phyloP scores from a whole-genome alignment of 2,113 vertebrate species.

The Campylomormyrus numenius region DNA sequence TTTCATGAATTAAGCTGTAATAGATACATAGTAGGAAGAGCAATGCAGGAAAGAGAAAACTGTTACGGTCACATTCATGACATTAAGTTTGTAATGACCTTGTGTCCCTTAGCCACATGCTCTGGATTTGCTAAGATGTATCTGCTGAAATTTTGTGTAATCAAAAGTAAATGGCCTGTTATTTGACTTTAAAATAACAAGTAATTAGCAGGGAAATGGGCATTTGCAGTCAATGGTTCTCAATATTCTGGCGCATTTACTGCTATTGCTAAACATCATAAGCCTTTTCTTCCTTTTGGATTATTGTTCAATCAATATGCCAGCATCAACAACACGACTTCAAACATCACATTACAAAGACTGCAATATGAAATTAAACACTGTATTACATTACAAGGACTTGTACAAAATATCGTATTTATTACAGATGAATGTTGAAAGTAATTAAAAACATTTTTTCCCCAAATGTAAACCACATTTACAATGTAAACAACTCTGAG shows the following conservation, averaged over 20 bases:
- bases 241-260: neutral
- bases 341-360: neutral
- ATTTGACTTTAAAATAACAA: neutral
- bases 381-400: neutral
- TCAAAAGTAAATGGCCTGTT: neutral
- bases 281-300: neutral
- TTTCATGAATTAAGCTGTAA: neutral
- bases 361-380: neutral
- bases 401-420: neutral
- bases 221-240: neutral
- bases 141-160: neutral
- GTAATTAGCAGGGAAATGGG: neutral
- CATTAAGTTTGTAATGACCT: neutral
- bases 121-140: neutral
- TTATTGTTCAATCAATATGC: neutral
- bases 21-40: neutral
- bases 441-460: neutral
- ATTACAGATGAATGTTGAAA: neutral
- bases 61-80: neutral
- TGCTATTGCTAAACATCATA: neutral
- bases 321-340: neutral
- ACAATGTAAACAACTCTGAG: neutral
- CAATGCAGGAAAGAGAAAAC: neutral
- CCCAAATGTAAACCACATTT: neutral
- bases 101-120: neutral